Evolutionary conservation across 2,113 vertebrate genomes (phyloP).

Genomic region (Falcunculus frontatus): DNA sequence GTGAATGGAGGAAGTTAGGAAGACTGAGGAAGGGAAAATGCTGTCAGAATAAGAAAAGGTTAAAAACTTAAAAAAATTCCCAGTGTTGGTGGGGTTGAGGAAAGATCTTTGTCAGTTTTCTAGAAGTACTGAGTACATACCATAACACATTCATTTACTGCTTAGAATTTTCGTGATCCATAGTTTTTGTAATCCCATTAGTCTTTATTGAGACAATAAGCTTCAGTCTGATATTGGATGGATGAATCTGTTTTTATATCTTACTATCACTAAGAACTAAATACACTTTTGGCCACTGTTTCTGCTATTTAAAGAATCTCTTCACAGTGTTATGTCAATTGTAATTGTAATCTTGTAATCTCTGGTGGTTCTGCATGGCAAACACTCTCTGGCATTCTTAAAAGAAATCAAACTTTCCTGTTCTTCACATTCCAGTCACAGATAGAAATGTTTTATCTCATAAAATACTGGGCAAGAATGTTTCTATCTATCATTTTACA

Average conservation of each 20-base stretch:
- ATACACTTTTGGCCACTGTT: not conserved
- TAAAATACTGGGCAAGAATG: not conserved
- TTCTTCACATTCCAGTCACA: not conserved
- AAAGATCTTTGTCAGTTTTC: not conserved
- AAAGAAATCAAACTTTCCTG: not conserved
- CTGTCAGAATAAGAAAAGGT: not conserved
- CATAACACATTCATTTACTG: not conserved
- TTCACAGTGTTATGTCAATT: not conserved
- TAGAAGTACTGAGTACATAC: not conserved
- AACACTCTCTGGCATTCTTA: not conserved
- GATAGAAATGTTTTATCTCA: not conserved
- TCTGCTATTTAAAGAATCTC: not conserved
- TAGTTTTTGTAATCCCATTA: not conserved
- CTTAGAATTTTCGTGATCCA: not conserved
- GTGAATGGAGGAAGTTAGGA: not conserved
- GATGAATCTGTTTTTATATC: not conserved
- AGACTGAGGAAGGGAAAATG: not conserved
- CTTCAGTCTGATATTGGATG: not conserved
- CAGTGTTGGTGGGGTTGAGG: fast-evolving
- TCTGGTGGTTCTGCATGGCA: not conserved
- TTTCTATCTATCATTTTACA: not conserved
- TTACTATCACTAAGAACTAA: not conserved
- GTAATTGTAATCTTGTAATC: not conserved
- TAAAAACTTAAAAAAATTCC: not conserved
- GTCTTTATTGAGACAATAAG: not conserved